Percentiles rank a stretch among this genome's conserved stretches.
Conservation (phyloP, 2,113 vertebrate genomes). For the Trinectes maculatus region DNA sequence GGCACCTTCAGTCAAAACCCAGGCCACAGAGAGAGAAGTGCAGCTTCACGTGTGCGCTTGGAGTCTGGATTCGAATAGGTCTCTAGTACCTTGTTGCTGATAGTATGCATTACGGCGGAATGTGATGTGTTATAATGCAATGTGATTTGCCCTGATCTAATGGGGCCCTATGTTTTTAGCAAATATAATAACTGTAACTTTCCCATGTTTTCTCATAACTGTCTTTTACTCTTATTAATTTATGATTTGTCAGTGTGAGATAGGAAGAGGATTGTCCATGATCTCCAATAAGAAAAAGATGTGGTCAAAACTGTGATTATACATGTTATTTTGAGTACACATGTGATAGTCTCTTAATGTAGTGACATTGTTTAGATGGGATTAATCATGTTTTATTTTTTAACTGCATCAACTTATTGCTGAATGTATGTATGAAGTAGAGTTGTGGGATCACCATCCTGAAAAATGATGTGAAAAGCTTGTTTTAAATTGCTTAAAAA, state of each 20-base stretch:
- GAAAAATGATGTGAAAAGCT: slow-evolving; percentile 40
- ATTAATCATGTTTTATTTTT: slow-evolving; percentile 52
- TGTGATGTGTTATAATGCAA: too few relatives aligned
- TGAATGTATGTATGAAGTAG: slow-evolving; percentile 74
- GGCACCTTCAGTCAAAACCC: too few relatives aligned
- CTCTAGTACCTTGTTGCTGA: too few relatives aligned
- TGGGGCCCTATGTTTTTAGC: too few relatives aligned
- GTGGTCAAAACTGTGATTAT: slow-evolving; percentile 66
- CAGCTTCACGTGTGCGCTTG: too few relatives aligned
- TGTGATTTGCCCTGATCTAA: too few relatives aligned
- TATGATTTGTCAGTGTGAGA: slow-evolving; percentile 50
- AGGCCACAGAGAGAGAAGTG: too few relatives aligned
- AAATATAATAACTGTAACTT: too few relatives aligned
- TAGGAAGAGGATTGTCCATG: slow-evolving; percentile 28
- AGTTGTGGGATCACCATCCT: slow-evolving; percentile 31
- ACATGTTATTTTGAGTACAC: slow-evolving; percentile 74
- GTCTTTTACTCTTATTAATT: slow-evolving; percentile 69
- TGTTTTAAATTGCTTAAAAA: slow-evolving; percentile 15
- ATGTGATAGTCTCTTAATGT: slow-evolving; percentile 71
- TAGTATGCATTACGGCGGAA: too few relatives aligned
- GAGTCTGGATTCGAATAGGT: too few relatives aligned
- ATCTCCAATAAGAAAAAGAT: slow-evolving; percentile 22
- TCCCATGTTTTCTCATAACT: too few relatives aligned
- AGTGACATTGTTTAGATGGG: slow-evolving; percentile 62
- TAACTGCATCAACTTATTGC: slow-evolving; percentile 59